phyloP scores from a whole-genome alignment of 2,888 invertebrate genomes.

The Buathra laborator region DNA sequence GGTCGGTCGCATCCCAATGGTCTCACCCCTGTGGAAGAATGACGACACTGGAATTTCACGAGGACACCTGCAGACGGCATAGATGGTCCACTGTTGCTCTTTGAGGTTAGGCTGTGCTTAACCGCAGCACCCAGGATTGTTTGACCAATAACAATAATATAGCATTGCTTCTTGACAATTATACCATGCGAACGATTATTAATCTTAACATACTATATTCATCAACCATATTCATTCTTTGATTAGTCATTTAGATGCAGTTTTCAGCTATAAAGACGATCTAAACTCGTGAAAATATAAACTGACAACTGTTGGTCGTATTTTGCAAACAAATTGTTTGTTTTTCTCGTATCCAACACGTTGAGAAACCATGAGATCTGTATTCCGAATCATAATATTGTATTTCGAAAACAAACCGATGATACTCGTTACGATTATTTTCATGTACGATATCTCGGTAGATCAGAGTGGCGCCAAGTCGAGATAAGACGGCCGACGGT shows the following conservation, averaged over 20 bases:
- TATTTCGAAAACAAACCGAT: neutral
- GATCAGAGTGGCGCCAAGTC: constrained; percentile 38
- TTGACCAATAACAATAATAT: neutral
- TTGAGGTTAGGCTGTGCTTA: neutral
- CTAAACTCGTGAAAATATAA: too few species aligned
- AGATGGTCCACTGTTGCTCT: neutral
- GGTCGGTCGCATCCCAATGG: neutral
- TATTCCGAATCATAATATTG: neutral
- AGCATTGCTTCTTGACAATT: neutral
- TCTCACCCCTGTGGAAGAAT: neutral
- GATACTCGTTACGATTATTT: constrained; percentile 50
- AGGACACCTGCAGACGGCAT: neutral
- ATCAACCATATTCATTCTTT: too few species aligned
- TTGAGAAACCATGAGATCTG: too few species aligned
- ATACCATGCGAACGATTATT: neutral
- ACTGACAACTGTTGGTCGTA: neutral
- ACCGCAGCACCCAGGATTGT: neutral
- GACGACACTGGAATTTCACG: neutral
- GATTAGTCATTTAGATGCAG: too few species aligned
- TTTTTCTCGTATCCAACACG: too few species aligned
- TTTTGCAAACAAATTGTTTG: too few species aligned
- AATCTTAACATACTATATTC: too few species aligned
- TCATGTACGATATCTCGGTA: constrained; percentile 8
- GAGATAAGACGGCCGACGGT: constrained; percentile 35
- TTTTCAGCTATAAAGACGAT: too few species aligned